Evolutionary conservation across 2,797 vertebrate species (phyloP).

Genomic region (Neoniphon sammara): DNA sequence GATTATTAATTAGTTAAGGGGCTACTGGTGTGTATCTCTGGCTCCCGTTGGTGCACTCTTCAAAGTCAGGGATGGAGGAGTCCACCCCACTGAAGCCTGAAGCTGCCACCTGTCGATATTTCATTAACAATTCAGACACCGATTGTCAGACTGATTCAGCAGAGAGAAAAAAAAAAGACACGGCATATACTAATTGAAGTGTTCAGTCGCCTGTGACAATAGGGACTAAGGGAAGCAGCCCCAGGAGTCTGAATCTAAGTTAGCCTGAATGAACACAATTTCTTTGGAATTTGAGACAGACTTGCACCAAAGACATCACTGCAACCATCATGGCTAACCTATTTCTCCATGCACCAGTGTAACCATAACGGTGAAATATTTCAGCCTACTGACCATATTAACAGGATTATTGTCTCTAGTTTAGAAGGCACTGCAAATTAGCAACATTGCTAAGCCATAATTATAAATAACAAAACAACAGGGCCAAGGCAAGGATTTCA

Average conservation of each 20-base stretch:
- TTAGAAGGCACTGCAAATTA: neutral
- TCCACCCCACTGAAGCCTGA: constrained; percentile 43
- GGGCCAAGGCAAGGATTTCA: neutral
- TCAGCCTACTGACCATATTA: too few species aligned
- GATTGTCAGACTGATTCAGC: constrained; percentile 64
- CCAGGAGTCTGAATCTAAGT: neutral
- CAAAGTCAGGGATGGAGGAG: constrained; percentile 38
- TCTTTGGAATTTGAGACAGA: neutral
- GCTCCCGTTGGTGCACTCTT: constrained; percentile 42
- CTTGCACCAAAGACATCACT: neutral
- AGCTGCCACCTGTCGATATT: constrained; percentile 69
- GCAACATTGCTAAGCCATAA: neutral
- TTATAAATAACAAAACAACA: neutral
- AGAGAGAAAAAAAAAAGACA: constrained; percentile 48
- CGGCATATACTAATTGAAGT: constrained; percentile 44
- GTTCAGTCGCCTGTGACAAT: constrained; percentile 43
- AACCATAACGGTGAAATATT: neutral
- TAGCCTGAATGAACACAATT: neutral
- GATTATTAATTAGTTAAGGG: constrained; percentile 72
- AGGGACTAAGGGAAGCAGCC: constrained; percentile 8
- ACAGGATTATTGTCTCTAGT: too few species aligned
- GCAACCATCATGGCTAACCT: neutral
- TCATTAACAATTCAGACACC: constrained; percentile 62
- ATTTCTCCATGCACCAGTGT: neutral
- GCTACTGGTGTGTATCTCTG: constrained; percentile 47